phyloP scores from a whole-genome alignment of 1,140 invertebrate genomes.

The Rhysida immarginata region DNA sequence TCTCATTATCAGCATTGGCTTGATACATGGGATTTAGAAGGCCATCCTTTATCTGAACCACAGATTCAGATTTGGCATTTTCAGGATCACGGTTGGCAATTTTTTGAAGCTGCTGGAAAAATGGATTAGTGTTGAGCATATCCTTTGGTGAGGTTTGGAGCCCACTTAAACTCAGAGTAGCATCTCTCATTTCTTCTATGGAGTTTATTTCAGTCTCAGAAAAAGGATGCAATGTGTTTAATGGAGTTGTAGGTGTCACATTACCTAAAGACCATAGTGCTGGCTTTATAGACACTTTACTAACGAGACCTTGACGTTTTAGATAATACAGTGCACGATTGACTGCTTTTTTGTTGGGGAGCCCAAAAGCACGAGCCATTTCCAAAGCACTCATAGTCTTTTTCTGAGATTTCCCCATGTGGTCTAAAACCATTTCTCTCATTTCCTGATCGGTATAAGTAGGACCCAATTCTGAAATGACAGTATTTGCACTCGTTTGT shows the following conservation, averaged over 20 bases:
- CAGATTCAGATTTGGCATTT: constrained; percentile 1
- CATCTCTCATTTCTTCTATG: constrained; percentile 2
- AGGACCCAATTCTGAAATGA: neutral
- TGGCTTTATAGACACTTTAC: constrained; percentile 18
- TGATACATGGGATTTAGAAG: neutral
- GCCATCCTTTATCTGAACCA: neutral
- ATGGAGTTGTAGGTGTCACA: neutral
- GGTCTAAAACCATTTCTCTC: constrained; percentile 6
- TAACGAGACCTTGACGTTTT: constrained; percentile 18
- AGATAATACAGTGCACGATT: constrained; percentile 22
- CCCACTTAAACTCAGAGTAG: neutral
- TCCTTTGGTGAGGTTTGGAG: neutral
- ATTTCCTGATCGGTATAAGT: constrained; percentile 1
- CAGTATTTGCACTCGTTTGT: neutral
- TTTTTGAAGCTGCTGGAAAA: constrained; percentile 6
- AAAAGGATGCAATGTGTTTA: constrained; percentile 6
- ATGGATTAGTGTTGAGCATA: constrained; percentile 5
- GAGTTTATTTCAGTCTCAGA: constrained; percentile 1
- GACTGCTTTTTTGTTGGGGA: constrained; percentile 20
- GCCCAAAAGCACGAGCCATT: constrained; percentile 19
- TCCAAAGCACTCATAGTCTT: constrained; percentile 19
- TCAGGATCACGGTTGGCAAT: constrained; percentile 4
- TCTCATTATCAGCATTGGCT: neutral
- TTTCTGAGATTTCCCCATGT: constrained; percentile 1
- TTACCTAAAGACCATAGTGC: constrained; percentile 15